These are phyloP conservation scores for Psephotus haematonotus DNA, from an alignment of 2,113 vertebrate genomes.

Conservation along the genomic window DNA sequence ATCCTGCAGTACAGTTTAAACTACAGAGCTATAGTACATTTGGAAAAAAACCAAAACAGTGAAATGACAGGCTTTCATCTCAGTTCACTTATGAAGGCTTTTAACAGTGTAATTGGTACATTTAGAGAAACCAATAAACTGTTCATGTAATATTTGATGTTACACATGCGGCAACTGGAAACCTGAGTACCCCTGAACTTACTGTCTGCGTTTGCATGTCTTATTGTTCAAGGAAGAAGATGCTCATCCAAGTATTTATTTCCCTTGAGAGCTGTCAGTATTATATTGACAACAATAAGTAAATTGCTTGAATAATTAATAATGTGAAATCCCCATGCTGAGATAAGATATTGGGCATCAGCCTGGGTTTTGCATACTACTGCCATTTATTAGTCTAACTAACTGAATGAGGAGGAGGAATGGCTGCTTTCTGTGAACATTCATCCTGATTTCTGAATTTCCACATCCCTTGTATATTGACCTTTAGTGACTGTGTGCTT, in stretches of 20 bases:
- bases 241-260: not conserved
- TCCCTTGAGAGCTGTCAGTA: not conserved
- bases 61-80: not conserved
- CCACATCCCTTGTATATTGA: not conserved
- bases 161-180: not conserved
- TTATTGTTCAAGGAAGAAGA: not conserved
- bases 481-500: not conserved
- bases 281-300: not conserved
- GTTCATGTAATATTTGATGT: not conserved
- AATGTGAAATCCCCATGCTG: not conserved
- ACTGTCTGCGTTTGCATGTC: not conserved
- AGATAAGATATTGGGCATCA: not conserved
- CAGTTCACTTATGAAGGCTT: not conserved
- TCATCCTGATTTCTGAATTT: not conserved
- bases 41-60: rapidly evolving
- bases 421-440: not conserved
- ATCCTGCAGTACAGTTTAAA: not conserved
- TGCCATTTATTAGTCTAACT: not conserved
- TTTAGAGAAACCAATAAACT: not conserved
- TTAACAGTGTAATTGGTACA: not conserved
- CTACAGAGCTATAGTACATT: not conserved
- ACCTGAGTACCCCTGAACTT: not conserved
- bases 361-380: not conserved
- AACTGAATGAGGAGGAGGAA: not conserved
- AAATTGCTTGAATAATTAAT: not conserved